Evolutionary conservation across 2,888 invertebrate genomes (phyloP).

Genomic region (Scaptomyza caliginosa): DNA sequence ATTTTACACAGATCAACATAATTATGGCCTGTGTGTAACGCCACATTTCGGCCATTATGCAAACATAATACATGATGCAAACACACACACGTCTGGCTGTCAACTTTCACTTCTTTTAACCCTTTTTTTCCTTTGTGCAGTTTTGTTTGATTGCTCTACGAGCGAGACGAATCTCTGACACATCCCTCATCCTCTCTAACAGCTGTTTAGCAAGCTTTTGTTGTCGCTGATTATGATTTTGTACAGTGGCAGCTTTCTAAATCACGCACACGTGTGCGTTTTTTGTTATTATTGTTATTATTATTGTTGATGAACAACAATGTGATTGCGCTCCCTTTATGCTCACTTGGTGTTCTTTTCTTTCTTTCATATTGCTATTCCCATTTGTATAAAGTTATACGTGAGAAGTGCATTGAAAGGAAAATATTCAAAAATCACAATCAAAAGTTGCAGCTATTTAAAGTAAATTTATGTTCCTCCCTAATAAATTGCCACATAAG

Average conservation of each 20-base stretch:
- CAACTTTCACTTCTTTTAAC: conserved; percentile 15
- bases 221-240: conserved; percentile 53
- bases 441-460: conserved; percentile 1
- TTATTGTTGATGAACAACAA: conserved; percentile 40
- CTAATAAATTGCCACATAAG: neutral
- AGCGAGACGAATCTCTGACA: conserved; percentile 31
- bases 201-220: conserved; percentile 28
- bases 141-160: conserved; percentile 16
- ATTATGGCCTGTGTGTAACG: conserved; percentile 37
- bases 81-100: conserved; percentile 3
- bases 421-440: neutral
- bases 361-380: conserved; percentile 14
- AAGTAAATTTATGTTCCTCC: neutral
- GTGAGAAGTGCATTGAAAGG: neutral
- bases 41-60: conserved; percentile 34
- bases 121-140: conserved; percentile 16
- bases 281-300: conserved; percentile 28
- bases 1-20: conserved; percentile 48
- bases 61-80: neutral
- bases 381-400: neutral
- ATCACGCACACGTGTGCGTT: conserved; percentile 14
- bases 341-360: conserved; percentile 3
- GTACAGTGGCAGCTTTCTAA: conserved; percentile 23
- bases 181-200: neutral
- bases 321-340: conserved; percentile 20